Percentiles rank a stretch among this genome's conserved stretches.
Evolutionary conservation across 1,140 invertebrate genomes (phyloP).

Genomic region (Idris sp.): DNA sequence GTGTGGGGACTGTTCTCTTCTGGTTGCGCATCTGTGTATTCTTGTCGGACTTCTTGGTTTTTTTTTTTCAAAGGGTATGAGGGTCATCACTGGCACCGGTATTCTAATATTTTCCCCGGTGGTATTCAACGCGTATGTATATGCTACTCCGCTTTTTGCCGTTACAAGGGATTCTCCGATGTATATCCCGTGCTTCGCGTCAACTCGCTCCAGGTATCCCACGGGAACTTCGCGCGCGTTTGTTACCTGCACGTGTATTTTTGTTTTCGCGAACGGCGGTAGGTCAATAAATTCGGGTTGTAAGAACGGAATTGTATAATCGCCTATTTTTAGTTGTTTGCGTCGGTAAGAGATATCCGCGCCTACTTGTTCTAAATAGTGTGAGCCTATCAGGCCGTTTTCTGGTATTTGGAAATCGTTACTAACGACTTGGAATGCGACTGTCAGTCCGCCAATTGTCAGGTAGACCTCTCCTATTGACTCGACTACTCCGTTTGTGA

Average conservation of each 20-base stretch:
- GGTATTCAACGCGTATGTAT: neutral
- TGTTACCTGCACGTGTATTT: too few relatives aligned
- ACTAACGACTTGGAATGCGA: neutral
- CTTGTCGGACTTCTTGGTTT: too few relatives aligned
- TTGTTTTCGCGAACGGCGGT: too few relatives aligned
- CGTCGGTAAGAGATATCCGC: conserved; percentile 2
- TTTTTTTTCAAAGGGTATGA: too few relatives aligned
- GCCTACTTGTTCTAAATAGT: conserved; percentile 1
- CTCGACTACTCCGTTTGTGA: neutral
- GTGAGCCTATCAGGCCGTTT: neutral
- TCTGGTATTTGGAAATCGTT: neutral
- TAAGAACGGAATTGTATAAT: too few relatives aligned
- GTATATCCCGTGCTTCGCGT: neutral
- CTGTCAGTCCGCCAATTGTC: neutral
- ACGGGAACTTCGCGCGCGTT: neutral
- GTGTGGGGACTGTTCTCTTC: too few relatives aligned
- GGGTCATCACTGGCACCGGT: too few relatives aligned
- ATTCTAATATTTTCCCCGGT: too few relatives aligned
- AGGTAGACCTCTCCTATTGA: neutral
- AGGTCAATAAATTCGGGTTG: too few relatives aligned
- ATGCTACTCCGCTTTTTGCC: neutral
- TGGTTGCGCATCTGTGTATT: too few relatives aligned
- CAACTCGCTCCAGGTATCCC: neutral
- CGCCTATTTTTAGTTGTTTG: neutral
- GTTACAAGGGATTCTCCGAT: neutral